Evolutionary conservation across 1,140 invertebrate species (phyloP), one percentile per base, ranked within the genome.

Genomic region (Colletes gigas): DNA sequence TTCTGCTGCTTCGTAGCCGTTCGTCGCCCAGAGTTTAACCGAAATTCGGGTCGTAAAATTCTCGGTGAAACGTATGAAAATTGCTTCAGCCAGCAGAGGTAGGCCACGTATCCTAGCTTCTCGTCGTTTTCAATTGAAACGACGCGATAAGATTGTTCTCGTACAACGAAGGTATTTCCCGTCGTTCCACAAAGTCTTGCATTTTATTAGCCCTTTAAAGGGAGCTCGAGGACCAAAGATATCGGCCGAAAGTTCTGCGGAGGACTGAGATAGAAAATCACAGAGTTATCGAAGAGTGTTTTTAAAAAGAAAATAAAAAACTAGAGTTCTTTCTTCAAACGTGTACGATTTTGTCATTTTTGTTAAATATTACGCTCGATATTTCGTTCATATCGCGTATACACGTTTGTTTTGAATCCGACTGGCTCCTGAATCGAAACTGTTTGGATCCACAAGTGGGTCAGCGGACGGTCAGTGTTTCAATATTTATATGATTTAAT

Each of bases 121-220:
- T 30, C 30, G 44, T 17, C 71, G 30, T 75, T 75, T 76, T 68
- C 75, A 77, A 77, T 77, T 67, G 65, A 12, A 60, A 66, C 60
- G 50, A 41, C 63, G 14, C 39, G 50, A 55, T 78, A 21, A 68
- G 67, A 62, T 77, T 77, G 54, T 55, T 59, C 47, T 30, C n/a
- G n/a, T n/a, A 50, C 65, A n/a, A n/a, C 65, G 9, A 67, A 50
- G n/a, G 66, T 41, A 66, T 65, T 65, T n/a, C 21, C 1, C 12
- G 60, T 30, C 44, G 44, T 73, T 73, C 19, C 71, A 60, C 72
- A 65, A 65, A 63, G 10, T 52, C 59, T 4, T 15, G 19, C 44
- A 17, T 50, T 74, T 63, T 63, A 63, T 62, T 63, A 12, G 59
- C 44, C 30, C 17, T 50, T 52, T 19, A 52, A 12, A 50, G n/a